These are phyloP conservation scores for Aethes cnicana DNA, from an alignment of 2,888 invertebrate species.

Conservation along the genomic window DNA sequence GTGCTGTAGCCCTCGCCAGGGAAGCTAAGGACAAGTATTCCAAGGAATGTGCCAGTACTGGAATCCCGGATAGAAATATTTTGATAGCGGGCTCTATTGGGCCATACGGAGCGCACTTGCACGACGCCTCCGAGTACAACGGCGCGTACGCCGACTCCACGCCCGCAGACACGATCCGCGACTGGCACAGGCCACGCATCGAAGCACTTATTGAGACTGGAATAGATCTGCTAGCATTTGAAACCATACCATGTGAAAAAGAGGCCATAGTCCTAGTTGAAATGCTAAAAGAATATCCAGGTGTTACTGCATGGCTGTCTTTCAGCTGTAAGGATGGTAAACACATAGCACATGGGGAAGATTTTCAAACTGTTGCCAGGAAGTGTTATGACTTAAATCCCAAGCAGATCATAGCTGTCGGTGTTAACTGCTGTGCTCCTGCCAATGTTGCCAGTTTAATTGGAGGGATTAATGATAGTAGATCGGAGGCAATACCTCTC, in stretches of 20 bases:
- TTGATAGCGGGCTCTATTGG: conserved; percentile 93
- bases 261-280: conserved; percentile 92
- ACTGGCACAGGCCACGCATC: conserved; percentile 93
- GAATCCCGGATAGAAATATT: conserved; percentile 56
- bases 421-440: conserved; percentile 90
- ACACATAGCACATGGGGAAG: conserved; percentile 88
- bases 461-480: conserved; percentile 54
- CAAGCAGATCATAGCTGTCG: conserved; percentile 88
- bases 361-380: conserved; percentile 85
- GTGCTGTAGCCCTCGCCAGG: conserved; percentile 88
- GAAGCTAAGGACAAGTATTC: conserved; percentile 84
- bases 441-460: conserved; percentile 58
- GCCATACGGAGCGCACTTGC: conserved; percentile 93
- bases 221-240: conserved; percentile 93
- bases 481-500: conserved; percentile 81
- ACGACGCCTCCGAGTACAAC: conserved; percentile 95
- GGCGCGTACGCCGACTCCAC: conserved; percentile 88
- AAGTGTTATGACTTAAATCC: conserved; percentile 86
- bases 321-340: conserved; percentile 88
- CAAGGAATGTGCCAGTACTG: conserved; percentile 61
- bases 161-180: conserved; percentile 83
- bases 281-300: conserved; percentile 89
- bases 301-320: conserved; percentile 91
- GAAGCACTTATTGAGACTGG: conserved; percentile 88
- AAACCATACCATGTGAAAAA: conserved; percentile 92